phyloP scores from a whole-genome alignment of 2,113 vertebrate genomes.

The Acrocephalus arundinaceus region DNA sequence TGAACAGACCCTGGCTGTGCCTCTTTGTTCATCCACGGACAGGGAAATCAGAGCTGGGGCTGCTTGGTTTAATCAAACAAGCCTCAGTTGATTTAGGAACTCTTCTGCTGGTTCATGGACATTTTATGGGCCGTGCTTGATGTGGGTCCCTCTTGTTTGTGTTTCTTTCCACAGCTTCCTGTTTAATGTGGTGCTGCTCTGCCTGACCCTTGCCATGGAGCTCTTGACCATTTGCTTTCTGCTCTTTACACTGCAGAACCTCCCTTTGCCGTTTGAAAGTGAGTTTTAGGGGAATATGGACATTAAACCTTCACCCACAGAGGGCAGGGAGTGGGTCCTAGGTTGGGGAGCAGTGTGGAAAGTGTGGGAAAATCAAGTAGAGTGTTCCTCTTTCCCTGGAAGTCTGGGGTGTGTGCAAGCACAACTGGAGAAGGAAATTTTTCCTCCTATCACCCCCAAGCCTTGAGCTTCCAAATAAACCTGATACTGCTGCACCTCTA shows the following conservation, averaged over 20 bases:
- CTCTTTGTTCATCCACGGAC: not conserved
- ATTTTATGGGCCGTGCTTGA: not conserved
- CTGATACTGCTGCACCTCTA: not conserved
- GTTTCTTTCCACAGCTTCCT: constrained; percentile 74
- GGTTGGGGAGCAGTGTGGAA: not conserved
- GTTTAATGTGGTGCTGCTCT: constrained; percentile 80
- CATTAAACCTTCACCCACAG: not conserved
- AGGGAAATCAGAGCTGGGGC: not conserved
- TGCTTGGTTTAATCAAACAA: not conserved
- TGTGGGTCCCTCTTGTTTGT: not conserved
- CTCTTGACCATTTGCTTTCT: constrained; percentile 82
- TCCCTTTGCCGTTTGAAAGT: constrained; percentile 84
- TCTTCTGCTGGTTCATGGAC: not conserved
- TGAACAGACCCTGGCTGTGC: not conserved
- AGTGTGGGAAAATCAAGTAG: not conserved
- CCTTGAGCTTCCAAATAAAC: not conserved
- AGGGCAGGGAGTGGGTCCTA: too few species aligned
- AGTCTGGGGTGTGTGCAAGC: not conserved
- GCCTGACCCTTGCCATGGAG: constrained; percentile 80
- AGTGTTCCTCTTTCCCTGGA: not conserved
- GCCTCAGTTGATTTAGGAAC: not conserved
- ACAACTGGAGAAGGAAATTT: not conserved
- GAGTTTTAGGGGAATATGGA: not conserved
- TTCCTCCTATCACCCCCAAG: not conserved
- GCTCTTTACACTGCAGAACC: constrained; percentile 79